Conservation (phyloP, 2,888 invertebrate genomes). For the Himalopsyche kuldschensis region DNA sequence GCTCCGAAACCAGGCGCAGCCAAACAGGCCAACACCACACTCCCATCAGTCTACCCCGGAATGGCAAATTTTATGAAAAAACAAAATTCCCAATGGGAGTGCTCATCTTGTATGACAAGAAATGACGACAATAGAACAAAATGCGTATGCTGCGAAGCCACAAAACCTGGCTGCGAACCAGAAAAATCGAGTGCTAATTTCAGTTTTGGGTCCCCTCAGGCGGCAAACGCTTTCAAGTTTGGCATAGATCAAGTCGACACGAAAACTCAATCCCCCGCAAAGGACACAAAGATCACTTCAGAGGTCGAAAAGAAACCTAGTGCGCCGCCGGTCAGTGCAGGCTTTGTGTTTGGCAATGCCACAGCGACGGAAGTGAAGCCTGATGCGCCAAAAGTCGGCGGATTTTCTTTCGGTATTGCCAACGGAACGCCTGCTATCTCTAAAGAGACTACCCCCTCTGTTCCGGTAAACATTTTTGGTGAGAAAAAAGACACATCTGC, state of each 20-base stretch:
- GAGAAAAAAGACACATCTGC: conserved; percentile 14
- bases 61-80: conserved; percentile 34
- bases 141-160: conserved; percentile 63
- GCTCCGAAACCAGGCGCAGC: conserved; percentile 46
- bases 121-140: conserved; percentile 54
- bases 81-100: conserved; percentile 59
- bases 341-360: conserved; percentile 49
- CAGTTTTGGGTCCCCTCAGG: conserved; percentile 40
- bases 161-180: conserved; percentile 50
- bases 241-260: conserved; percentile 52
- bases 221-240: conserved; percentile 50
- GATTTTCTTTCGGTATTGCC: conserved; percentile 44
- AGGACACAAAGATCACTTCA: not conserved
- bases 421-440: conserved; percentile 6
- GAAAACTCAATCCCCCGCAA: conserved; percentile 4
- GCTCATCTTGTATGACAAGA: conserved; percentile 62
- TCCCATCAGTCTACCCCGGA: conserved; percentile 11
- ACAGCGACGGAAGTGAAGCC: conserved; percentile 22
- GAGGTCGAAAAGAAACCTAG: conserved; percentile 53
- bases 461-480: conserved; percentile 3
- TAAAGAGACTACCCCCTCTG: not conserved
- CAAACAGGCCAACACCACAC: not conserved
- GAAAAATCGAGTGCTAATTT: conserved; percentile 39
- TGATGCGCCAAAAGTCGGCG: conserved; percentile 14
- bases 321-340: conserved; percentile 39